These are phyloP conservation scores for Eucriotettix oculatus DNA, from an alignment of 2,888 invertebrate genomes.

Conservation along the genomic window DNA sequence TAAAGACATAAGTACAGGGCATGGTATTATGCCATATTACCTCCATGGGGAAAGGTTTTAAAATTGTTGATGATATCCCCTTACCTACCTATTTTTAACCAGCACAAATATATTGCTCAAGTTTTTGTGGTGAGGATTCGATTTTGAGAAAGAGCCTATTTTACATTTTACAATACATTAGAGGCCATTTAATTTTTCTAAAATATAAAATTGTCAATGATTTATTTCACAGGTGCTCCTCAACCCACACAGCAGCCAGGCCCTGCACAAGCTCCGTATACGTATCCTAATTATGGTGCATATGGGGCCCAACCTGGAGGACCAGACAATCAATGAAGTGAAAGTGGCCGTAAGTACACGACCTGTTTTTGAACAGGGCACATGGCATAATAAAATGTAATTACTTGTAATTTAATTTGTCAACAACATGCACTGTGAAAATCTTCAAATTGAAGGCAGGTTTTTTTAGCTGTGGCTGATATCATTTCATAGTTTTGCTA, in stretches of 20 bases:
- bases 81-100: too few species aligned
- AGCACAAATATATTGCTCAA: too few species aligned
- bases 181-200: too few species aligned
- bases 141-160: too few species aligned
- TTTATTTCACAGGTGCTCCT: neutral
- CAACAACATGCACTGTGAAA: neutral
- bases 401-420: neutral
- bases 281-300: conserved; percentile 15
- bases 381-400: neutral
- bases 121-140: too few species aligned
- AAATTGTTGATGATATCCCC: too few species aligned
- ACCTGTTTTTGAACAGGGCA: neutral
- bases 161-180: too few species aligned
- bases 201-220: too few species aligned
- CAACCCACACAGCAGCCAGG: conserved; percentile 7
- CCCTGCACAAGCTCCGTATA: conserved; percentile 10
- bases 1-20: too few species aligned
- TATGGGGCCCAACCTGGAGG: conserved; percentile 16
- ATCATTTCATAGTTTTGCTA: neutral
- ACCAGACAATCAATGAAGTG: conserved; percentile 12
- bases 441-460: neutral
- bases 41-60: too few species aligned
- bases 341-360: conserved; percentile 6
- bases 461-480: neutral
- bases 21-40: too few species aligned